Evolutionary conservation across 2,888 invertebrate genomes (phyloP).

Genomic region (Serripes groenlandicus): DNA sequence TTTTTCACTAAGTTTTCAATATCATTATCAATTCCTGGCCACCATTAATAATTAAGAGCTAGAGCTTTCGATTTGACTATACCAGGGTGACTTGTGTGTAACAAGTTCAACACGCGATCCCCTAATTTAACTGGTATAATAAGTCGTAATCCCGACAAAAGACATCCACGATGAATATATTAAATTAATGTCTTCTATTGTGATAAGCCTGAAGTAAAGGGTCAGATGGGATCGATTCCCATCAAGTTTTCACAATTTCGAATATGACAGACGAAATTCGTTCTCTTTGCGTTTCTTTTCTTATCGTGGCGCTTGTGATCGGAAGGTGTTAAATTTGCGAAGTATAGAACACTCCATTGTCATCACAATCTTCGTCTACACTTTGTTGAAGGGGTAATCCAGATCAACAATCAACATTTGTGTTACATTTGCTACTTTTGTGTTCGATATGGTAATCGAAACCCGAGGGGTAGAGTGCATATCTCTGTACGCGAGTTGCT

Average conservation of each 20-base stretch:
- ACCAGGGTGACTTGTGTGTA: background rate
- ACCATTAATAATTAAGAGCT: background rate
- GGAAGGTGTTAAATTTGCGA: background rate
- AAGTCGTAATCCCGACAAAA: background rate
- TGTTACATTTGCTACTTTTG: background rate
- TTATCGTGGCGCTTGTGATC: background rate
- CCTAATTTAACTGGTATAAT: background rate
- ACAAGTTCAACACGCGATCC: background rate
- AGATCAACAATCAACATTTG: background rate
- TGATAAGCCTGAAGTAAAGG: background rate
- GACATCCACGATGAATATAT: background rate
- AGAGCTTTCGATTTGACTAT: background rate
- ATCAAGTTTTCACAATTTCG: background rate
- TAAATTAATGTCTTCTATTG: background rate
- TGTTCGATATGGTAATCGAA: background rate
- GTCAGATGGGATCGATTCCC: background rate
- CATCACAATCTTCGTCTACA: background rate
- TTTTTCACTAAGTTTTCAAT: background rate
- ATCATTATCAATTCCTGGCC: background rate
- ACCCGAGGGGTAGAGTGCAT: background rate
- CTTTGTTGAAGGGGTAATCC: background rate
- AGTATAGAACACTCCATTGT: background rate
- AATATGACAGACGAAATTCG: background rate
- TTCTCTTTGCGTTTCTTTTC: background rate
- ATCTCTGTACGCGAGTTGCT: background rate